phyloP scores from a whole-genome alignment of 2,888 invertebrate genomes.

The Parnassius mnemosyne region DNA sequence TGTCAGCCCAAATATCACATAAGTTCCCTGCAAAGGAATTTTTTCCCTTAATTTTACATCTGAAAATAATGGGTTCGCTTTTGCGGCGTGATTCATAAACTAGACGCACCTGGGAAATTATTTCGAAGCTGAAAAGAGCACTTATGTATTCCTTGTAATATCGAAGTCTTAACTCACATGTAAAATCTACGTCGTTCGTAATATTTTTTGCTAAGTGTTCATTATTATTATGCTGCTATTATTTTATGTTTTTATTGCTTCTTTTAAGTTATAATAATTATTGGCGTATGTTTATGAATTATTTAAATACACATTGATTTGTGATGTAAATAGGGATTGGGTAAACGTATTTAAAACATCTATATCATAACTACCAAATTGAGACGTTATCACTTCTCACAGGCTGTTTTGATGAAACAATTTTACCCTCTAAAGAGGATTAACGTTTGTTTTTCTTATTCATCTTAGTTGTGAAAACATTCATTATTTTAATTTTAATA shows the following conservation, averaged over 20 bases:
- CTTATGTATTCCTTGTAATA: slow-evolving; percentile 3
- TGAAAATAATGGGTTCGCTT: slow-evolving; percentile 15
- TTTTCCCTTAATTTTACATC: slow-evolving; percentile 11
- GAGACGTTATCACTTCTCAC: slow-evolving; percentile 14
- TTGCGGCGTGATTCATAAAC: slow-evolving; percentile 13
- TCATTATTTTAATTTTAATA: neutral
- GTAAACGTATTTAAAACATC: neutral
- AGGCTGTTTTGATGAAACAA: slow-evolving; percentile 10
- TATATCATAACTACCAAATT: slow-evolving; percentile 6
- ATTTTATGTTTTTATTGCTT: too few relatives aligned
- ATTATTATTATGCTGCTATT: too few relatives aligned
- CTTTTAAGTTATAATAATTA: too few relatives aligned
- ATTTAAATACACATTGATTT: too few relatives aligned
- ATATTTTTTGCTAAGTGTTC: too few relatives aligned
- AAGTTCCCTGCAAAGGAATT: slow-evolving; percentile 3
- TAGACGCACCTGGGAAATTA: slow-evolving; percentile 14
- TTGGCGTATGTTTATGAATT: too few relatives aligned
- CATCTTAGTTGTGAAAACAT: neutral
- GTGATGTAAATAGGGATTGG: too few relatives aligned
- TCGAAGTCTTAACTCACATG: slow-evolving; percentile 4
- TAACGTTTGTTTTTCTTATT: slow-evolving; percentile 6
- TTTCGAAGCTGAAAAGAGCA: slow-evolving; percentile 14
- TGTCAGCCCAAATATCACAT: slow-evolving; percentile 7
- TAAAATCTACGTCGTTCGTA: neutral
- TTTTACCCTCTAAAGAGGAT: slow-evolving; percentile 18